Evolutionary conservation across 1,140 invertebrate species (phyloP).

Genomic region (Heterodera schachtii): DNA sequence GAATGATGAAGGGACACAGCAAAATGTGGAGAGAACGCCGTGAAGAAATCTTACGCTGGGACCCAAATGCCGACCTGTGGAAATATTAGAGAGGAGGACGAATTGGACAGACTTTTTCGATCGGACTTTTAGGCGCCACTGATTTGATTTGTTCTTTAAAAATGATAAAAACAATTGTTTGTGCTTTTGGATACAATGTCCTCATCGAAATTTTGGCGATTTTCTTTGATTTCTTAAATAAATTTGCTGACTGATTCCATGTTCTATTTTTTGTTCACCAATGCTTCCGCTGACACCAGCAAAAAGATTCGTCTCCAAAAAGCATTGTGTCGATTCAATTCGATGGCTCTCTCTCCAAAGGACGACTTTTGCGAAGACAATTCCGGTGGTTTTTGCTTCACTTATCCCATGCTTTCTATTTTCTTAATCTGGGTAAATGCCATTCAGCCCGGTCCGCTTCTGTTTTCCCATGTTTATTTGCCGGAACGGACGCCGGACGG

Average conservation of each 20-base stretch:
- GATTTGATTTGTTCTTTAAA: background rate
- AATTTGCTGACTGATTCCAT: too few relatives aligned
- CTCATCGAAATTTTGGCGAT: background rate
- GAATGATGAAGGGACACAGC: constrained; percentile 18
- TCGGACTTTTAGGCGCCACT: background rate
- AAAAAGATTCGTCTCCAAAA: background rate
- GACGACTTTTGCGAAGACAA: background rate
- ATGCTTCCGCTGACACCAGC: background rate
- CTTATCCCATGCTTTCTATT: background rate
- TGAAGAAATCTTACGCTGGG: constrained; percentile 30
- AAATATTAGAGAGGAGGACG: constrained; percentile 9
- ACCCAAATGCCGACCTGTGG: constrained; percentile 27
- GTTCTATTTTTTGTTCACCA: too few relatives aligned
- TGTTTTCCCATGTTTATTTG: constrained; percentile 19
- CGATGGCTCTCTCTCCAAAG: background rate
- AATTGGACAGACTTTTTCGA: background rate
- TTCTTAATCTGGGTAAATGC: background rate
- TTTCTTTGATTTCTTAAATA: background rate
- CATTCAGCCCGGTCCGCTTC: background rate
- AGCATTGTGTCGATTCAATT: background rate
- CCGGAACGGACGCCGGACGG: constrained; percentile 40
- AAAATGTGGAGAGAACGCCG: constrained; percentile 19
- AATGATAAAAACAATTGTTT: background rate
- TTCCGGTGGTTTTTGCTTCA: background rate
- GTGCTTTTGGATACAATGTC: too few relatives aligned